A percentile compares a stretch with the other conserved stretches of the same genome.
Evolutionary conservation across 2,888 invertebrate species (phyloP).

Genomic region (Muschampia plurimacula): DNA sequence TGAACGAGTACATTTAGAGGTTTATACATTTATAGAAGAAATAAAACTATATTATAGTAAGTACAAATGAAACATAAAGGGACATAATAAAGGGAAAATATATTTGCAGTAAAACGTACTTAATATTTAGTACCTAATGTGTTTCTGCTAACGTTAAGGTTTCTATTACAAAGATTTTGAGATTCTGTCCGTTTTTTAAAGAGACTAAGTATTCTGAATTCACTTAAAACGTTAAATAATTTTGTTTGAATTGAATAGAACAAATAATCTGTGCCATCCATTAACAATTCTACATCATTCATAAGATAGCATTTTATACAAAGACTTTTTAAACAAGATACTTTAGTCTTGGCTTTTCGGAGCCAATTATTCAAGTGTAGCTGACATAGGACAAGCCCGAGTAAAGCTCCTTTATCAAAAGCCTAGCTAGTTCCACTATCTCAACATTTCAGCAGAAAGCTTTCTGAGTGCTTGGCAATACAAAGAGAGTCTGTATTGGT

Average conservation of each 20-base stretch:
- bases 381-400: neutral
- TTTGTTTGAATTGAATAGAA: too few species aligned
- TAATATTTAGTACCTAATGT: too few species aligned
- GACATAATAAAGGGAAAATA: too few species aligned
- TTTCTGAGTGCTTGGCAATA: constrained; percentile 28
- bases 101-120: too few species aligned
- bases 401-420: constrained; percentile 21
- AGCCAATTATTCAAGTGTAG: constrained; percentile 29
- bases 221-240: too few species aligned
- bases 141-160: too few species aligned
- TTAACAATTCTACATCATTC: neutral
- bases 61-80: too few species aligned
- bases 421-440: constrained; percentile 30
- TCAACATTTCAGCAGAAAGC: constrained; percentile 41
- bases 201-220: neutral
- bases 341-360: neutral
- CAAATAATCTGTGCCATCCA: neutral
- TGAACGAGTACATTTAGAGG: too few species aligned
- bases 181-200: too few species aligned
- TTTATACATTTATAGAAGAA: too few species aligned
- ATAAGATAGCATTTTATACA: neutral
- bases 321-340: neutral
- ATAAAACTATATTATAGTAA: too few species aligned
- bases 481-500: constrained; percentile 32
- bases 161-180: too few species aligned